Base-by-base conservation (phyloP, 2,113 vertebrate species). In the Mesembrinibis cayennensis region DNA sequence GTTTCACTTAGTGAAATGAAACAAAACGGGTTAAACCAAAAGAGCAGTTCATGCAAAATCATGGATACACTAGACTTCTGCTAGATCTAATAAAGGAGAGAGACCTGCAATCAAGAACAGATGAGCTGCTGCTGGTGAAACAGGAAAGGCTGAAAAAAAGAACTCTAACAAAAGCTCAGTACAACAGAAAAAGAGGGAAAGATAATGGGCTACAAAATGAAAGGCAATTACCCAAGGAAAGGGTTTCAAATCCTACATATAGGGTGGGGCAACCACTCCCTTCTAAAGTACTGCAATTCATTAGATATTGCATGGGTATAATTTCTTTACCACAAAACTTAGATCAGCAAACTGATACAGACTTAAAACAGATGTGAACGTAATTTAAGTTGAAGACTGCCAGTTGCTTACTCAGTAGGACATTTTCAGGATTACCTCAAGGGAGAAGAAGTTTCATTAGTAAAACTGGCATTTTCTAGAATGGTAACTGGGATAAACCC, bases 291-390 rank as follows among this genome's bases (percentile, higher is more conserved):
- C 27, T 66, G 49, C 53, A 97, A 71, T 89, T 95, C 83, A 93
- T 95, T 93, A 92, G 47, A 29, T 67, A 80, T n/a, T 55, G 59
- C 70, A 87, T 7, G n/a, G 13, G 30, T 38, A 72, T 72, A 67
- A 82, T 92, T 87, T 87, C 71, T 87, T 92, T 76, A 89, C 91
- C 94, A 90, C 93, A 97, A 93, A 92, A 94, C 62, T 80, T n/a
- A 89, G 78, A 95, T 88, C 78, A 82, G 73, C 58, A 77, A 87
- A 89, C 66, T 89, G 94, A 96, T 91, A 95, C 16, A 70, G 77
- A 82, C 78, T 94, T 82, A 62, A 89, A 95, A 49, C 70, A 96
- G 82, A 91, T 80, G 58, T 69, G n/a, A 30, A 76, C 26, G 56
- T 61, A 85, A 93, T 76, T 95, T 63, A 87, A 86, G 5, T n/a